These are phyloP conservation scores for Nematopogon swammerdamellus DNA, from an alignment of 2,888 invertebrate species.

Conservation along the genomic window DNA sequence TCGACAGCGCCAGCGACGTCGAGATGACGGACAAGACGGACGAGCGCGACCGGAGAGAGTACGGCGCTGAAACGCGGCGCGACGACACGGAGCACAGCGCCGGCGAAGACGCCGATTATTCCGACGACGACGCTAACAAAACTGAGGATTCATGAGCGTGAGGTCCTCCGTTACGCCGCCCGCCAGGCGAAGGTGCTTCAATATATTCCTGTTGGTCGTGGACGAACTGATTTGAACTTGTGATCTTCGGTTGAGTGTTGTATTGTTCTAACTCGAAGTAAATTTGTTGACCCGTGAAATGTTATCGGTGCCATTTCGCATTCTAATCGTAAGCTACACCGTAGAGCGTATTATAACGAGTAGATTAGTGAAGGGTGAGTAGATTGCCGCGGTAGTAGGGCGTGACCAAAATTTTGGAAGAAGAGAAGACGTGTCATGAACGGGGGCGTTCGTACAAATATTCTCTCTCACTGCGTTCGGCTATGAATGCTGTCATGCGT, in stretches of 20 bases:
- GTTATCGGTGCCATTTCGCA: constrained; percentile 51
- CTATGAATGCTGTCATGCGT: no score
- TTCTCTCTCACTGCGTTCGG: no score
- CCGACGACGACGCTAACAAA: constrained; percentile 43
- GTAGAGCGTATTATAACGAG: background rate
- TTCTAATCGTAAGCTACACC: background rate
- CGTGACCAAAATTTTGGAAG: no score
- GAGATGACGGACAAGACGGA: constrained; percentile 6
- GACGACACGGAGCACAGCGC: constrained; percentile 37
- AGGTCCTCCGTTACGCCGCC: no score
- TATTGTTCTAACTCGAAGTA: background rate
- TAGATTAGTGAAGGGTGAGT: no score
- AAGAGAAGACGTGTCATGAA: no score
- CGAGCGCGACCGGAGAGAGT: constrained; percentile 19
- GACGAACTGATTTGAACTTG: background rate
- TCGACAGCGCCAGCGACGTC: constrained; percentile 15
- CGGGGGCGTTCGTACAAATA: no score
- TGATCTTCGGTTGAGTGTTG: background rate
- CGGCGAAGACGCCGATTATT: constrained; percentile 43
- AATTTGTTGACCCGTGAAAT: constrained; percentile 53
- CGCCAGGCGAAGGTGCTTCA: background rate
- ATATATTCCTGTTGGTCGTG: background rate
- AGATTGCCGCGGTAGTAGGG: no score
- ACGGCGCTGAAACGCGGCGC: constrained; percentile 31
- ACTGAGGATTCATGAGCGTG: constrained; percentile 7